Evolutionary conservation across 2,888 invertebrate genomes (phyloP).

Genomic region (Mechanitis mazaeus): DNA sequence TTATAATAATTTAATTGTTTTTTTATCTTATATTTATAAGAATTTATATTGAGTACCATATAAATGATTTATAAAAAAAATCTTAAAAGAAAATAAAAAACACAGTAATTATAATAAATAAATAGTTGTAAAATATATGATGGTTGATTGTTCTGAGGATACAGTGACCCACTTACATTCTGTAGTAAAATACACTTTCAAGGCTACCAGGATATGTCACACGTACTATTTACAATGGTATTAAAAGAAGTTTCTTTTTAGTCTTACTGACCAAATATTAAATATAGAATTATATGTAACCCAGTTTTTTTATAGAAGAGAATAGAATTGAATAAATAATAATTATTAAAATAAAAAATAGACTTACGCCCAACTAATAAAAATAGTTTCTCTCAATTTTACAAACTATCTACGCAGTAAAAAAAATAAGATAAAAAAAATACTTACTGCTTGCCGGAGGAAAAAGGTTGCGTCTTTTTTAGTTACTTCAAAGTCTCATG

Average conservation of each 20-base stretch:
- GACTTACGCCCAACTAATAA: neutral
- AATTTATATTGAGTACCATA: no score
- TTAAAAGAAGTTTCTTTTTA: neutral
- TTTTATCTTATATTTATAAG: no score
- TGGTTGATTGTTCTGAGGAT: slow-evolving; percentile 3
- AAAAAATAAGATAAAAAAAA: slow-evolving; percentile 10
- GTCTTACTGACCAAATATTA: no score
- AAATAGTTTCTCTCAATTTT: neutral
- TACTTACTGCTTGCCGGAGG: slow-evolving; percentile 30
- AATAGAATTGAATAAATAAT: neutral
- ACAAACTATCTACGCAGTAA: slow-evolving; percentile 10
- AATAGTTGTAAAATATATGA: slow-evolving; percentile 13
- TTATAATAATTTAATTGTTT: no score
- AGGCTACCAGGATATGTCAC: slow-evolving; percentile 19
- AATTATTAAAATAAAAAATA: neutral
- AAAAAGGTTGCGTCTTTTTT: slow-evolving; percentile 37
- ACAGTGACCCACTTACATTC: slow-evolving; percentile 18
- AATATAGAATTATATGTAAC: neutral
- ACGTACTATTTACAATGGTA: slow-evolving; percentile 11
- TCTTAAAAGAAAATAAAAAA: neutral
- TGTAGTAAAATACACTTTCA: slow-evolving; percentile 17
- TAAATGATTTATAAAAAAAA: no score
- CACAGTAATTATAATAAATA: slow-evolving; percentile 12
- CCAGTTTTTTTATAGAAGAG: neutral
- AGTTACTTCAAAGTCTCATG: slow-evolving; percentile 49